Base-by-base conservation (phyloP, 2,113 vertebrate genomes). In the Xiphias gladius region DNA sequence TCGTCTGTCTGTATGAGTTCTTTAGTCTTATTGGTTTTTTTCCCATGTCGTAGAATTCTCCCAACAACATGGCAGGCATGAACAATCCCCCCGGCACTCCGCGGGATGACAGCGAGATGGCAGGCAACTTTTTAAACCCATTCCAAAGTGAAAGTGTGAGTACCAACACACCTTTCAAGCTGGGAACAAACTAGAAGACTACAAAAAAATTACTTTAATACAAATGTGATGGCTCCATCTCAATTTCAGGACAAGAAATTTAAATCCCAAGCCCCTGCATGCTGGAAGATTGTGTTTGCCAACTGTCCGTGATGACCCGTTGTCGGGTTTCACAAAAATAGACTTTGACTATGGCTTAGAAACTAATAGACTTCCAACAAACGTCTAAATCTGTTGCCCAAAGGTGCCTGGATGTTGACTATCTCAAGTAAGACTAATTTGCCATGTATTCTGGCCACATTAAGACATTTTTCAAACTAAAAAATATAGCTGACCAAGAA, bases 101-200 rank as follows among this genome's bases (percentile, higher is more conserved):
- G 3, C 95, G 97, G 69, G 97, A 97, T 16, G 97, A 98, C 41
- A 89, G 96, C 66, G 97, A 97, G 91, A 96, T 97, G 95, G 94
- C 94, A 76, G 95, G 96, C 90, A 97, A 96, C 91, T 98, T 97
- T 94, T 94, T 97, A 89, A 97, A 97, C 95, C 96, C 96, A 89
- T 97, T 97, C 96, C 97, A 96, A 93, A 96, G 96, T 82, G 97
- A 97, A 96, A 97, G 96, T 84, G 96, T 97, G 92, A 96, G 97
- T 95, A 80, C 43, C 11, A 39, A 20, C 70, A 12, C 2, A 35
- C 20, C 2, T 48, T n/a, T 67, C 54, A 81, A 52, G 54, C 58
- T 82, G 73, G 75, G 71, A 79, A 71, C 64, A 80, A 69, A 43
- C 35, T 28, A 16, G 13, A 61, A 32, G 14, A 63, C 10, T 1